These are phyloP conservation scores for Temnothorax rugatulus DNA, from an alignment of 2,888 invertebrate genomes.

Conservation along the genomic window DNA sequence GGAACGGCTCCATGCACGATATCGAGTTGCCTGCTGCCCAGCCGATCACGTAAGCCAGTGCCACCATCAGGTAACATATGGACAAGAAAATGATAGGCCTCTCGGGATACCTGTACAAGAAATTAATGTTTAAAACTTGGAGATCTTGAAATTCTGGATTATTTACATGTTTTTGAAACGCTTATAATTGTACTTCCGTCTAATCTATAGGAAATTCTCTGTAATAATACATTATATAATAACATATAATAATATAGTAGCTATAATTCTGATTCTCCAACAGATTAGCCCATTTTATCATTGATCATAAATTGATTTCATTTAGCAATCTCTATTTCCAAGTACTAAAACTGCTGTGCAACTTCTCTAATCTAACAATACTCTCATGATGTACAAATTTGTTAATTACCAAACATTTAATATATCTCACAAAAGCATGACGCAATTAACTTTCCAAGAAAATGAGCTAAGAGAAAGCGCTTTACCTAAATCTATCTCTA, in stretches of 20 bases:
- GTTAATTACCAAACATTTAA: neutral
- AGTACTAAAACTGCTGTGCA: neutral
- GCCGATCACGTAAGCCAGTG: constrained; percentile 95
- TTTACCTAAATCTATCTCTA: constrained; percentile 93
- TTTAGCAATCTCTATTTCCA: neutral
- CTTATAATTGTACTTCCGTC: neutral
- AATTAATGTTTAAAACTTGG: neutral
- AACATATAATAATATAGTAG: neutral
- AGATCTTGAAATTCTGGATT: neutral
- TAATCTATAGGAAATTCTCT: neutral
- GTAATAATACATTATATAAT: neutral
- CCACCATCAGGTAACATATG: constrained; percentile 98
- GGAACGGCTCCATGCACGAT: constrained; percentile 94
- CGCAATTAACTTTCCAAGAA: neutral
- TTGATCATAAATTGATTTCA: neutral
- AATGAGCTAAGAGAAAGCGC: neutral
- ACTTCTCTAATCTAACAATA: neutral
- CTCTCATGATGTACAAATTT: neutral
- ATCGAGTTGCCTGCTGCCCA: constrained; percentile 94
- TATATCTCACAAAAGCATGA: neutral
- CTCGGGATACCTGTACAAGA: constrained; percentile 94
- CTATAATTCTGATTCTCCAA: neutral
- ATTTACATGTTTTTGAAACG: neutral
- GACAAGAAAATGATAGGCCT: constrained; percentile 98
- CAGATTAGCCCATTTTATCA: too few species aligned